Conservation (phyloP, 2,797 vertebrate genomes). For the Characodon lateralis region DNA sequence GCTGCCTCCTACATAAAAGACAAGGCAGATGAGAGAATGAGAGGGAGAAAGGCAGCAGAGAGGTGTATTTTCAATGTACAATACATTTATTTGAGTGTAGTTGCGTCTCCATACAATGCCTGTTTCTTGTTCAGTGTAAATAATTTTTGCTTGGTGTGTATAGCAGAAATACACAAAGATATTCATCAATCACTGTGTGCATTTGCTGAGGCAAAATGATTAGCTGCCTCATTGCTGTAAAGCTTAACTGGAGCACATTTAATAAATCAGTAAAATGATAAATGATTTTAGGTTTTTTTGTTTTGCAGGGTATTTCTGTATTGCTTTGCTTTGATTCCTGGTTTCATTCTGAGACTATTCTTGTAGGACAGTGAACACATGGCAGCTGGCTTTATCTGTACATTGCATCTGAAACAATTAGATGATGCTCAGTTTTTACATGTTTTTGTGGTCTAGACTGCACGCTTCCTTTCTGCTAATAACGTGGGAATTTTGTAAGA, state of each 20-base stretch:
- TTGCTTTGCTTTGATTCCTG: conserved; percentile 14
- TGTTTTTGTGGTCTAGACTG: conserved; percentile 39
- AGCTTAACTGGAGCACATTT: conserved; percentile 24
- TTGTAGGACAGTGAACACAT: conserved; percentile 27
- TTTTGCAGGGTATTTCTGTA: neutral
- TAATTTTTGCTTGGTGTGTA: conserved; percentile 55
- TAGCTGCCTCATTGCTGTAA: conserved; percentile 36
- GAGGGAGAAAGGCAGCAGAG: conserved; percentile 48
- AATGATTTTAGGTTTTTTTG: conserved; percentile 10
- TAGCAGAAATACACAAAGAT: conserved; percentile 29
- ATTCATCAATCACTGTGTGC: conserved; percentile 20
- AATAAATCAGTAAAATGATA: conserved; percentile 28
- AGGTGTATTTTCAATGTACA: conserved; percentile 65
- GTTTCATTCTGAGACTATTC: conserved; percentile 5
- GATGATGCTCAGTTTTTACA: conserved; percentile 30
- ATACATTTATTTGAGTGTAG: conserved; percentile 74
- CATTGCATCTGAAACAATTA: conserved; percentile 45
- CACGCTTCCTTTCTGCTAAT: conserved; percentile 22
- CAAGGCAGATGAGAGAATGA: conserved; percentile 49
- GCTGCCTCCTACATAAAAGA: conserved; percentile 77
- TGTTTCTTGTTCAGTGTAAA: conserved; percentile 54
- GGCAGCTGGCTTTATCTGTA: conserved; percentile 36
- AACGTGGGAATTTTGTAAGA: conserved; percentile 34
- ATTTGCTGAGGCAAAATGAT: conserved; percentile 59
- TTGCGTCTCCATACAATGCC: conserved; percentile 58